A percentile compares a stretch with the other conserved stretches of the same genome.
phyloP scores from a whole-genome alignment of 1,140 invertebrate genomes.

The Achroia grisella region DNA sequence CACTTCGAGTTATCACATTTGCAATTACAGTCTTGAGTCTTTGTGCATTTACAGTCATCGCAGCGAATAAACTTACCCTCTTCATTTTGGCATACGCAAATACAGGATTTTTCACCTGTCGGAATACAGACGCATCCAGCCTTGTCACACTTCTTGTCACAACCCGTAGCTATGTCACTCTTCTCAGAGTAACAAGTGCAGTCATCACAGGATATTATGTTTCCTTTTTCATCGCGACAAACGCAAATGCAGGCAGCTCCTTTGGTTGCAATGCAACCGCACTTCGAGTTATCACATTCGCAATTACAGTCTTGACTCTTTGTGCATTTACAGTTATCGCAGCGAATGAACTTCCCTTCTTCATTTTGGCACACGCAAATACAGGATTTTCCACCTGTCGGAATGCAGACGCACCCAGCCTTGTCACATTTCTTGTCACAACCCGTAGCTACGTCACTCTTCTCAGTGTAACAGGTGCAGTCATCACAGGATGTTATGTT shows the following conservation, averaged over 20 bases:
- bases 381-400: conserved; percentile 11
- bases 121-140: conserved; percentile 21
- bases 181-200: conserved; percentile 3
- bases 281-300: conserved; percentile 16
- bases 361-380: conserved; percentile 3
- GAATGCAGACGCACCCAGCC: conserved; percentile 10
- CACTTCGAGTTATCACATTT: conserved; percentile 18
- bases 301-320: conserved; percentile 7
- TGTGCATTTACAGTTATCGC: conserved; percentile 8
- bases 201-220: conserved; percentile 1
- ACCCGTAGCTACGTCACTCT: background rate
- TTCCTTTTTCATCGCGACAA: background rate
- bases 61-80: conserved; percentile 16
- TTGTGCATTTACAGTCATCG: conserved; percentile 15
- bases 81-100: conserved; percentile 24
- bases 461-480: conserved; percentile 12
- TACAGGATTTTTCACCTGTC: conserved; percentile 14
- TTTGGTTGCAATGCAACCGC: conserved; percentile 10
- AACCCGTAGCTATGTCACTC: background rate
- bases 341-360: conserved; percentile 5
- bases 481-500: conserved; percentile 2
- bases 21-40: conserved; percentile 5
- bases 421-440: conserved; percentile 21
- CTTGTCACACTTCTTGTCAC: conserved; percentile 16
- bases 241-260: conserved; percentile 11